A percentile compares a stretch with the other conserved stretches of the same genome.
Evolutionary conservation across 2,113 vertebrate species (phyloP).

Genomic region (Gyps fulvus): DNA sequence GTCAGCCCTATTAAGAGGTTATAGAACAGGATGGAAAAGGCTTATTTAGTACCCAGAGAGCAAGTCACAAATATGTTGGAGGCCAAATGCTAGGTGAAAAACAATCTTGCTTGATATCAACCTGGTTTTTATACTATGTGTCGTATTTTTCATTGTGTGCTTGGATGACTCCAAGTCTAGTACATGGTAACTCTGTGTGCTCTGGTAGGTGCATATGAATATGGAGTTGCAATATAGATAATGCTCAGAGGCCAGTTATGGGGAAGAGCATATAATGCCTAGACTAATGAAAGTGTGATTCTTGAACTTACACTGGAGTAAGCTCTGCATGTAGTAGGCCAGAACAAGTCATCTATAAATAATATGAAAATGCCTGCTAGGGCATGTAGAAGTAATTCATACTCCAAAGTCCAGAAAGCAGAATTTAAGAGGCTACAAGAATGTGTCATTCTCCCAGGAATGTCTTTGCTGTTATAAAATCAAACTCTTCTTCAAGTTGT

Average conservation of each 20-base stretch:
- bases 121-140: background rate
- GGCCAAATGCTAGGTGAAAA: background rate
- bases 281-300: background rate
- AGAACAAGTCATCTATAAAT: constrained; percentile 2
- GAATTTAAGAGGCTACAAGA: background rate
- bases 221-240: background rate
- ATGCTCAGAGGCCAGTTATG: background rate
- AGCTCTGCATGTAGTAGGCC: background rate
- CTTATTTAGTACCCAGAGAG: background rate
- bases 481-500: background rate
- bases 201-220: background rate
- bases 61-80: background rate
- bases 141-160: background rate
- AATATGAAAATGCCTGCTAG: background rate
- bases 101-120: background rate
- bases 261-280: background rate
- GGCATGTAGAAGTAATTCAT: constrained; percentile 49
- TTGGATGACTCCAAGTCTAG: background rate
- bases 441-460: background rate
- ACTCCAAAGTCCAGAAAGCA: constrained; percentile 28
- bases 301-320: background rate
- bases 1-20: background rate
- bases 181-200: rapidly evolving
- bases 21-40: background rate
- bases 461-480: background rate